These are phyloP conservation scores for Rachycentron canadum DNA, from an alignment of 2,797 vertebrate genomes.

Conservation along the genomic window DNA sequence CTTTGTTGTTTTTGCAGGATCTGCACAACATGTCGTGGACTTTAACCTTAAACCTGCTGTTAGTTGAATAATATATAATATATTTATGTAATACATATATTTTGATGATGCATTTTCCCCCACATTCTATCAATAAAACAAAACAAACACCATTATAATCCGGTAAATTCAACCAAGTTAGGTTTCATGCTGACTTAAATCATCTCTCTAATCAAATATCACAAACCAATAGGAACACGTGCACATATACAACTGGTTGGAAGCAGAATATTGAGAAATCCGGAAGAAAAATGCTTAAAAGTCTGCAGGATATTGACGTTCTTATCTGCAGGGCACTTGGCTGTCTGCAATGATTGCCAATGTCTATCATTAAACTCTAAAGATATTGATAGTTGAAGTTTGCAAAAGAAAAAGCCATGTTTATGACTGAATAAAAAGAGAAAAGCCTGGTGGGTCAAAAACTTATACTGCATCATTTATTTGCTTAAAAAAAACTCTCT, in stretches of 20 bases:
- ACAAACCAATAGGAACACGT: background rate
- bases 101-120: background rate
- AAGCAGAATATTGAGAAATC: background rate
- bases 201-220: background rate
- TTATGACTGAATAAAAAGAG: background rate
- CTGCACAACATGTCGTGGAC: background rate
- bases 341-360: slow-evolving; percentile 13
- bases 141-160: background rate
- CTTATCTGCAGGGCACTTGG: background rate
- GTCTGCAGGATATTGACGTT: background rate
- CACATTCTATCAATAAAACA: no score
- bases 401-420: background rate
- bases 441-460: background rate
- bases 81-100: background rate
- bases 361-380: background rate
- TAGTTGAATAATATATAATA: no score
- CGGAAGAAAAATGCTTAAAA: background rate
- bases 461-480: background rate
- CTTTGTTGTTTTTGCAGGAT: background rate
- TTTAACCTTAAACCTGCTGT: background rate
- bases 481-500: background rate
- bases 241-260: background rate
- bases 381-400: slow-evolving; percentile 1
- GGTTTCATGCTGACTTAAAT: background rate
- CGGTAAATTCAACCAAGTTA: background rate